These are phyloP conservation scores for Hydraecia micacea DNA, from an alignment of 2,888 invertebrate species.

Conservation along the genomic window DNA sequence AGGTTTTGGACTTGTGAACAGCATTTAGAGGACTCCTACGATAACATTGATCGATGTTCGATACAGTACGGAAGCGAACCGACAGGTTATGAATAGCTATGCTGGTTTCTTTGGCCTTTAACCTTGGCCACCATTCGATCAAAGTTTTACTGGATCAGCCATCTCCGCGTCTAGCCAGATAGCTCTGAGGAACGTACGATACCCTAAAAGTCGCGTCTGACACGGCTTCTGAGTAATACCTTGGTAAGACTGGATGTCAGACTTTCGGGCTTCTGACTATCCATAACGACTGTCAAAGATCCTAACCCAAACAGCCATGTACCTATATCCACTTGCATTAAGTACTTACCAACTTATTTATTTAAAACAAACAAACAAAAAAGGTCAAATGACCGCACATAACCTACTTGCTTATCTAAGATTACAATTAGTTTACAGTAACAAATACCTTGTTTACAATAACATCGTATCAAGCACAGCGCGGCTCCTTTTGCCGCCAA, in stretches of 20 bases:
- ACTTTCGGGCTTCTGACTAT: too few relatives aligned
- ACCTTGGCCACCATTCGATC: too few relatives aligned
- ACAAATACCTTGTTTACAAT: conserved; percentile 59
- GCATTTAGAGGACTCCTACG: too few relatives aligned
- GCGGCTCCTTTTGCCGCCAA: conserved; percentile 67
- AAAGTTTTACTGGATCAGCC: too few relatives aligned
- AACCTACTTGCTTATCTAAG: conserved; percentile 52
- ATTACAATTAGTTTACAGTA: conserved; percentile 50
- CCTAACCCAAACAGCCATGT: conserved; percentile 6
- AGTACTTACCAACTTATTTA: neutral
- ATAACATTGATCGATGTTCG: too few relatives aligned
- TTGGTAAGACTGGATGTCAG: too few relatives aligned
- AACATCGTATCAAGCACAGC: conserved; percentile 43
- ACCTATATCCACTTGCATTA: neutral
- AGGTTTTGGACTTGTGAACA: too few relatives aligned
- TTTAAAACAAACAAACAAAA: conserved; percentile 20
- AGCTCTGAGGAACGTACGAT: neutral
- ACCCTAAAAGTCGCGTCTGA: neutral
- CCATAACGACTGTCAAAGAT: too few relatives aligned
- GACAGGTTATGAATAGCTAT: too few relatives aligned
- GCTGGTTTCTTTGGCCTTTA: too few relatives aligned
- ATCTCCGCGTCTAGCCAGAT: too few relatives aligned
- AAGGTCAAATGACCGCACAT: conserved; percentile 31
- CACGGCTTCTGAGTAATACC: neutral
- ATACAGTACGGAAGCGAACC: too few relatives aligned